phyloP scores from a whole-genome alignment of 2,797 vertebrate species.

The Enteromius treurensis region DNA sequence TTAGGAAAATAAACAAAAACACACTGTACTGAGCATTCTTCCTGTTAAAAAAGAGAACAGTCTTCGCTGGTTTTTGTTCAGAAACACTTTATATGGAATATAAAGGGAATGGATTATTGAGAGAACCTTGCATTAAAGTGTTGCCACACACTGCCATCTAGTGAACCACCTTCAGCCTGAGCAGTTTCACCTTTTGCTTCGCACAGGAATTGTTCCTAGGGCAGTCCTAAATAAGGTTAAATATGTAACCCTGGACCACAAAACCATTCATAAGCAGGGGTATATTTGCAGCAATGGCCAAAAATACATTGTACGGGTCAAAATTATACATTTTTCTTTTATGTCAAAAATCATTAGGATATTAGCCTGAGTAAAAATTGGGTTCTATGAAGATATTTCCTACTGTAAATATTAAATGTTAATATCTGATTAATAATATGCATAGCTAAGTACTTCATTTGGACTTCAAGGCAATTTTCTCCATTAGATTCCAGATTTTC shows the following conservation, averaged over 20 bases:
- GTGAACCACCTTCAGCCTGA: constrained; percentile 53
- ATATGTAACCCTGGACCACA: neutral
- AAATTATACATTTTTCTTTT: no score
- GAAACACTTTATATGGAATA: neutral
- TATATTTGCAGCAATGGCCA: no score
- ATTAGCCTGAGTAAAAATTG: no score
- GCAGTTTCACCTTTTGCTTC: neutral
- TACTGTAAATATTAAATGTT: no score
- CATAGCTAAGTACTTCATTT: no score
- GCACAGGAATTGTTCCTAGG: neutral
- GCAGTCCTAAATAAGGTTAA: neutral
- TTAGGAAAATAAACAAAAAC: constrained; percentile 20
- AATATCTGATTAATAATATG: no score
- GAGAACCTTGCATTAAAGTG: constrained; percentile 11
- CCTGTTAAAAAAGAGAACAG: neutral
- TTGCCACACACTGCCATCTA: constrained; percentile 75
- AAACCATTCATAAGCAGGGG: no score
- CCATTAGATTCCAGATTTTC: no score
- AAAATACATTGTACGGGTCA: no score
- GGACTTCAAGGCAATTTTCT: no score
- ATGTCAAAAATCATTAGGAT: no score
- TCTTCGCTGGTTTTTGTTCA: neutral
- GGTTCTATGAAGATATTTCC: no score
- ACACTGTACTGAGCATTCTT: neutral
- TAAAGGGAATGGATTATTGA: neutral